These are phyloP conservation scores for Prosopocoilus inquinatus DNA, from an alignment of 2,888 invertebrate species.

Conservation along the genomic window DNA sequence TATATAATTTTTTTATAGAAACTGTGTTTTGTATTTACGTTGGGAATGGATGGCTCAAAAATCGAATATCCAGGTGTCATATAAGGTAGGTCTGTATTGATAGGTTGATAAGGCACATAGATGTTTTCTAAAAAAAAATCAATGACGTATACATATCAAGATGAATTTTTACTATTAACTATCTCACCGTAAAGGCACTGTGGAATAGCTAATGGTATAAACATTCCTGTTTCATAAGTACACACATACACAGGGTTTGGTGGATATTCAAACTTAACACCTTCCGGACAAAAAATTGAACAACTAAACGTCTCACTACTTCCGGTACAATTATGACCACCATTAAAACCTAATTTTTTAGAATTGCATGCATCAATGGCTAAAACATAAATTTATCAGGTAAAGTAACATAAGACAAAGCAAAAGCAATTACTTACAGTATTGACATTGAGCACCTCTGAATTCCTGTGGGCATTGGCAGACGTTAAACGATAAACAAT, in stretches of 20 bases:
- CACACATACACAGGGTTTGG: conserved; percentile 66
- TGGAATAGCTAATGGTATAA: conserved; percentile 68
- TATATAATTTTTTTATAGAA: neutral
- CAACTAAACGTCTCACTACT: conserved; percentile 63
- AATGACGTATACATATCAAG: neutral
- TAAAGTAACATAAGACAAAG: neutral
- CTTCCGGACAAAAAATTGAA: conserved; percentile 64
- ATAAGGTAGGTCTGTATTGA: neutral
- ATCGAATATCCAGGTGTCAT: no score
- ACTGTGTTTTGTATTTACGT: conserved; percentile 12
- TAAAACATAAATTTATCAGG: conserved; percentile 37
- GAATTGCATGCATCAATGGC: conserved; percentile 61
- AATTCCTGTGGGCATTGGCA: conserved; percentile 76
- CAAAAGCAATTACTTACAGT: conserved; percentile 50
- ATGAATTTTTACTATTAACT: neutral
- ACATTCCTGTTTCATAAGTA: conserved; percentile 63
- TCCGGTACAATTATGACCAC: conserved; percentile 70
- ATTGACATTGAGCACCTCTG: conserved; percentile 72
- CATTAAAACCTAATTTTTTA: conserved; percentile 70
- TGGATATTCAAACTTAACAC: conserved; percentile 60
- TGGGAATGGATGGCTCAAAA: conserved; percentile 20
- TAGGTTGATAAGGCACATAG: neutral
- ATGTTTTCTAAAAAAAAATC: neutral
- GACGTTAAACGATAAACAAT: conserved; percentile 72
- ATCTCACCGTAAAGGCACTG: conserved; percentile 65